These are phyloP conservation scores for Bungarus multicinctus DNA, from an alignment of 2,113 vertebrate species.

Conservation along the genomic window DNA sequence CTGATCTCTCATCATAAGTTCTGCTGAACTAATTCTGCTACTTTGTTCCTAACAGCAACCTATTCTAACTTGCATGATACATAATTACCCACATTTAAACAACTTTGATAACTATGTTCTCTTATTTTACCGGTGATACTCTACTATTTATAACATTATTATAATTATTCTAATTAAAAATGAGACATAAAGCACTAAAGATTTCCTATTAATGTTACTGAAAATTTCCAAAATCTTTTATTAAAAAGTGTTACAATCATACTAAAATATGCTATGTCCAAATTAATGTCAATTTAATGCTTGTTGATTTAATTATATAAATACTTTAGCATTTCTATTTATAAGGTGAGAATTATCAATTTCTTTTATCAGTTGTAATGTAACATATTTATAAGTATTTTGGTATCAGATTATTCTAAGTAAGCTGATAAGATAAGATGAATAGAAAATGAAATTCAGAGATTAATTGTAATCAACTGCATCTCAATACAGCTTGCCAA, in stretches of 20 bases:
- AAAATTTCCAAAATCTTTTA: neutral
- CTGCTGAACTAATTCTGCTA: neutral
- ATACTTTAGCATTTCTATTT: constrained; percentile 11
- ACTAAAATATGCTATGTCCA: constrained; percentile 19
- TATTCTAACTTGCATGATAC: neutral
- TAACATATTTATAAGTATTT: neutral
- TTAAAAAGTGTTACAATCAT: accelerated
- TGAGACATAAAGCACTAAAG: constrained; percentile 17
- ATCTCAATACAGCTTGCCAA: neutral
- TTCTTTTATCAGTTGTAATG: neutral
- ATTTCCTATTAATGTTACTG: neutral
- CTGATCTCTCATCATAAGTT: neutral
- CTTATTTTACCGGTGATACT: neutral
- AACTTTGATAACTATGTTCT: neutral
- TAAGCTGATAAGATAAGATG: neutral
- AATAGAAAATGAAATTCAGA: neutral
- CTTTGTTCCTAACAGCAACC: neutral
- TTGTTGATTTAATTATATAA: constrained; percentile 22
- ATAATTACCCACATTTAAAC: neutral
- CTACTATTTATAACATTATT: neutral
- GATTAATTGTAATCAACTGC: neutral
- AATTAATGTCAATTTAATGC: constrained; percentile 12
- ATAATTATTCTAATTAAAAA: neutral
- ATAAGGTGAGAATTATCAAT: neutral
- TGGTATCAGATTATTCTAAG: neutral